phyloP scores from a whole-genome alignment of 2,888 invertebrate genomes.

The Stictocephala bisonia region DNA sequence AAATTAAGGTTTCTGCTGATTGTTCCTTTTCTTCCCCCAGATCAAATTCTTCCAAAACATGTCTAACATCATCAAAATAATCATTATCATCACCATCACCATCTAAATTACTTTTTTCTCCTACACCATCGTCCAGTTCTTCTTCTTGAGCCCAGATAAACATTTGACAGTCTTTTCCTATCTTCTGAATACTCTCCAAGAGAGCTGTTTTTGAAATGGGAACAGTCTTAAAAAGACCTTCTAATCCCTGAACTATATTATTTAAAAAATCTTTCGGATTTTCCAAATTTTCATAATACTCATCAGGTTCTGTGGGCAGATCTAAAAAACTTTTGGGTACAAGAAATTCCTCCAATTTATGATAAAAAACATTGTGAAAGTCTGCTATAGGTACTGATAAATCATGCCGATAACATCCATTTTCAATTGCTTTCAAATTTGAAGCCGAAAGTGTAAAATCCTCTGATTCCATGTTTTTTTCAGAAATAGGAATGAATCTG shows the following conservation, averaged over 20 bases:
- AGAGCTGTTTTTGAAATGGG: not conserved
- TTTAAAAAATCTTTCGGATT: not conserved
- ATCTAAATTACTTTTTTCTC: not conserved
- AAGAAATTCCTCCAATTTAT: not conserved
- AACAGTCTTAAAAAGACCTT: not conserved
- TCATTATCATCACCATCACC: not conserved
- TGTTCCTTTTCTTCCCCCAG: not conserved
- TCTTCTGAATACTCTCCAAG: not conserved
- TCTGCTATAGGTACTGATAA: not conserved
- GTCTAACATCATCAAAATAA: not conserved
- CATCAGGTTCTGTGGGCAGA: not conserved
- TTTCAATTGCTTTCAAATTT: no score
- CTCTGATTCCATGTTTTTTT: not conserved
- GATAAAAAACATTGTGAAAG: not conserved
- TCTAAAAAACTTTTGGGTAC: not conserved
- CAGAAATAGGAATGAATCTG: slow-evolving; percentile 9
- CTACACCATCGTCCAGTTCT: not conserved
- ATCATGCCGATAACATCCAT: not conserved
- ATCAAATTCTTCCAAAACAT: not conserved
- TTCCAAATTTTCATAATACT: not conserved
- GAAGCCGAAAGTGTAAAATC: not conserved
- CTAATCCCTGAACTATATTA: not conserved
- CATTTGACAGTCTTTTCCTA: not conserved
- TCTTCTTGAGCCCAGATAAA: not conserved
- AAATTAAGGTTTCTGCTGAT: no score